Evolutionary conservation across 2,797 vertebrate genomes (phyloP).

Genomic region (Lepilemur ruficaudatus): DNA sequence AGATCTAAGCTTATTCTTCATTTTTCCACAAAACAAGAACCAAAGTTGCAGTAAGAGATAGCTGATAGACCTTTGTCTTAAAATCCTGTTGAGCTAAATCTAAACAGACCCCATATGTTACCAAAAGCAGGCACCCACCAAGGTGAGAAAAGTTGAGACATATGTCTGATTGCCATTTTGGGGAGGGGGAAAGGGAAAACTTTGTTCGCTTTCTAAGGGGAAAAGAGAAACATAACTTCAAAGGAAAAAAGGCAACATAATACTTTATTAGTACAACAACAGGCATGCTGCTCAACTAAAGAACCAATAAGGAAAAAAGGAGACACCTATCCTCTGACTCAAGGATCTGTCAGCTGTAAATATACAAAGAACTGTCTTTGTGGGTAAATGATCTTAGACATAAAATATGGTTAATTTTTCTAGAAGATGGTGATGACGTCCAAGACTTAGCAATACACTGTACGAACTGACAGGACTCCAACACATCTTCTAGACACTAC

Average conservation of each 20-base stretch:
- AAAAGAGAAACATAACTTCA: slow-evolving; percentile 17
- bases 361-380: not conserved
- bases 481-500: not conserved
- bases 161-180: slow-evolving; percentile 43
- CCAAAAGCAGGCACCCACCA: slow-evolving; percentile 41
- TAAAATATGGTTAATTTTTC: not conserved
- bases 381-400: not conserved
- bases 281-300: not conserved
- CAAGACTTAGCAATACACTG: not conserved
- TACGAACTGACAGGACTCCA: not conserved
- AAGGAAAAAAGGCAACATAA: not conserved
- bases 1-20: slow-evolving; percentile 28
- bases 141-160: slow-evolving; percentile 63
- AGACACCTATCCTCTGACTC: not conserved
- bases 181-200: not conserved
- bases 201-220: not conserved
- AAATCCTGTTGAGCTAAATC: slow-evolving; percentile 52
- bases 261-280: not conserved
- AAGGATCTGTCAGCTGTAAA: not conserved
- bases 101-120: slow-evolving; percentile 65
- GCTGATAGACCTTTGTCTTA: slow-evolving; percentile 38
- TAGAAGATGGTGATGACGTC: not conserved
- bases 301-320: not conserved
- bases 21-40: slow-evolving; percentile 57
- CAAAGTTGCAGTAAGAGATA: slow-evolving; percentile 70